phyloP scores from a whole-genome alignment of 2,888 invertebrate species.

The Poecilobothrus nobilitatus region DNA sequence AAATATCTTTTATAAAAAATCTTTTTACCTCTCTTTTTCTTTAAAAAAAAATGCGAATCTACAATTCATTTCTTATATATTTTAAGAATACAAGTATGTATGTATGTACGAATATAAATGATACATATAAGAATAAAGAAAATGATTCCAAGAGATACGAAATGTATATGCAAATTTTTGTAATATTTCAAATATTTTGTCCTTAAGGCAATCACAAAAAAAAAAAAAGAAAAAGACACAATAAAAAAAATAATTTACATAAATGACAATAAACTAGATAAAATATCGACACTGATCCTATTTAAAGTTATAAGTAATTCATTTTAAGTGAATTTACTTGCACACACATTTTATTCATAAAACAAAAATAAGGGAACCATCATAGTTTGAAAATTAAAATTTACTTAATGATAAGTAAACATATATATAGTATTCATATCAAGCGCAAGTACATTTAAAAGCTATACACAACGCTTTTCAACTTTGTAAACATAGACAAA shows the following conservation, averaged over 20 bases:
- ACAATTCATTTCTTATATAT: not conserved
- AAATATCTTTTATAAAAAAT: not conserved
- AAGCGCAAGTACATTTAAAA: too few species aligned
- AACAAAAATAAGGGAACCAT: not conserved
- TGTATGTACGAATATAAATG: not conserved
- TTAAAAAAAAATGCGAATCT: too few species aligned
- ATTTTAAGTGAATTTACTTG: not conserved
- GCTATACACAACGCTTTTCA: too few species aligned
- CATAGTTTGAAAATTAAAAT: too few species aligned
- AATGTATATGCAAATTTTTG: not conserved
- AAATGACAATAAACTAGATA: constrained; percentile 6
- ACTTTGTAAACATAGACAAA: too few species aligned
- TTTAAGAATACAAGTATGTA: not conserved
- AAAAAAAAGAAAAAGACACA: not conserved
- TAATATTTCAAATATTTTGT: not conserved
- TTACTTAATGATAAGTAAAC: too few species aligned
- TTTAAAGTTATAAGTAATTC: not conserved
- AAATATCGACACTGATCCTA: not conserved
- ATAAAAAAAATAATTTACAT: too few species aligned
- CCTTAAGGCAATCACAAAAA: not conserved
- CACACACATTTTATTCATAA: not conserved
- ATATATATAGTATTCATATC: too few species aligned
- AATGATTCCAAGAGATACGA: too few species aligned
- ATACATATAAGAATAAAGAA: not conserved
- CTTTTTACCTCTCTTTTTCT: not conserved